Base-by-base conservation (phyloP, 2,113 vertebrate genomes). In the Ctenodactylus gundi region DNA sequence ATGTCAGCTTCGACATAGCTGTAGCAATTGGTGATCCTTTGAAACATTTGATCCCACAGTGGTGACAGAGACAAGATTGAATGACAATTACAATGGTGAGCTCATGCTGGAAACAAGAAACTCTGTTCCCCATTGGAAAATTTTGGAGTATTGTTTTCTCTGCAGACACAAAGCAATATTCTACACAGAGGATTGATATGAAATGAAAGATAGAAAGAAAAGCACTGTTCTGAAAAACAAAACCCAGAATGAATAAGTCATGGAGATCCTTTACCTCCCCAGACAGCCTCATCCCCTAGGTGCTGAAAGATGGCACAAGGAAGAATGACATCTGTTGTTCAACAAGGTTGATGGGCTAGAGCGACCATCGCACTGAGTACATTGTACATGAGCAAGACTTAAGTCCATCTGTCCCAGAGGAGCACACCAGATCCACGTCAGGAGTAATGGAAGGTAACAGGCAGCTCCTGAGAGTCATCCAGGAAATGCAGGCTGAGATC, bases 241-340 rank as follows among this genome's bases (percentile, higher is more conserved):
- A 98, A 94, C 98, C 95, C 57, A 13, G 67, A 44, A 99, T 99
- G 85, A 99, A 99, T 99, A 99, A 99, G 98, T 98, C 97, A 99
- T 99, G 94, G 96, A 82, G 20, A 83, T 82, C 94, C 95, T 98
- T 98, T 97, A 84, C 97, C 93, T 95, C 96, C 39, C 89, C 34
- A 65, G 88, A 58, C 75, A 91, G 27, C 93, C 88, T 89, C 0
- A 88, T 97, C 85, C 41, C 95, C 58, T 95, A 95, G 95, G 97
- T 97, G 98, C 92, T 98, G 98, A 99, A 98, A 98, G 98, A 98
- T 70, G 97, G 98, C 96, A 5, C 93, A 82, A 97, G 98, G 98
- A 97, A 94, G 98, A 97, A 80, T 90, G 96, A 87, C 13, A 64
- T 46, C n/a, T 14, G 53, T 64, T 64, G 57, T 55, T 75, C 44